These are phyloP conservation scores for Apodemus speciosus DNA, from an alignment of 2,113 vertebrate species.

Conservation along the genomic window DNA sequence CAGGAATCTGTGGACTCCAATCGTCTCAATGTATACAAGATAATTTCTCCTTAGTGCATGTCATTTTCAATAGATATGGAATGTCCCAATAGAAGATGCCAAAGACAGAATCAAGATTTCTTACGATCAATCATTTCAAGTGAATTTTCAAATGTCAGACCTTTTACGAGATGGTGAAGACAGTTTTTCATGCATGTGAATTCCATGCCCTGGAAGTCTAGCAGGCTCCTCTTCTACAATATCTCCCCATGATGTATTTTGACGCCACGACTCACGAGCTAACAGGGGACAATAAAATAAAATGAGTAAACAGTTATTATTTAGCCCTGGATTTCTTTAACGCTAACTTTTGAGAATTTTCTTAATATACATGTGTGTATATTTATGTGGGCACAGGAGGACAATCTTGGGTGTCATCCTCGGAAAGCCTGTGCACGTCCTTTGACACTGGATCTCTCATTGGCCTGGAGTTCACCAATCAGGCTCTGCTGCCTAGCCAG, in stretches of 20 bases:
- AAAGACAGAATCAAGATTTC: not conserved
- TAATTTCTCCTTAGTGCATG: constrained; percentile 1
- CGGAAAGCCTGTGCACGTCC: not conserved
- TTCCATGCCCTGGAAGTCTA: constrained; percentile 96
- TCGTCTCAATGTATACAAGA: constrained; percentile 58
- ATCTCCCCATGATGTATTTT: constrained; percentile 98
- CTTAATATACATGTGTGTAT: not conserved
- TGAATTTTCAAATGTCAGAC: constrained; percentile 78
- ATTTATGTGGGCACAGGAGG: not conserved
- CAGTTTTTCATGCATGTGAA: constrained; percentile 99
- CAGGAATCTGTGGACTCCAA: not conserved
- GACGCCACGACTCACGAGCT: constrained; percentile 97
- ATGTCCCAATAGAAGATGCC: not conserved
- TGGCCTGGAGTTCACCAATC: not conserved
- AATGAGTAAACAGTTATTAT: constrained; percentile 30
- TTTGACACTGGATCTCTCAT: not conserved
- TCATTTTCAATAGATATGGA: constrained; percentile 31
- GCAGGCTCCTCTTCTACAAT: constrained; percentile 97
- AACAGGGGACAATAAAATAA: not conserved
- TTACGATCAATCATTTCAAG: not conserved
- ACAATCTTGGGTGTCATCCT: not conserved
- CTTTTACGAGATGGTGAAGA: constrained; percentile 98
- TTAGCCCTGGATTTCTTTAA: constrained; percentile 7
- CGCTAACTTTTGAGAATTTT: not conserved
- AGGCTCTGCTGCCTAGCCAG: not conserved